Base-by-base conservation (phyloP, 2,888 invertebrate species). In the Tupiocoris notatus region DNA sequence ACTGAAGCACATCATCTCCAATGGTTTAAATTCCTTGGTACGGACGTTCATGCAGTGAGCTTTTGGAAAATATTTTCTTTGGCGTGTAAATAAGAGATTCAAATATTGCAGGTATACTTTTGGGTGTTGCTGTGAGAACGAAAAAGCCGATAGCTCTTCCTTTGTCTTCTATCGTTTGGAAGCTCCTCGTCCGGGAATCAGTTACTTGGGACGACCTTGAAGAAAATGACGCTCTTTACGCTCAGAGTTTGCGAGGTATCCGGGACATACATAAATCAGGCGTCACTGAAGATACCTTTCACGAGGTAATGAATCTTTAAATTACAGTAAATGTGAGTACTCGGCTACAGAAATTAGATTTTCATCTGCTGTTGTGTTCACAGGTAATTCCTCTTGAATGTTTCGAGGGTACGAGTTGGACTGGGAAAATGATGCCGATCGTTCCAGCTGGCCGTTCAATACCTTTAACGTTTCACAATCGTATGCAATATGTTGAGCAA, bases 81-180 rank as follows among this genome's bases (percentile, higher is more conserved):
- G n/a, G n/a, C 39, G 6, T 39, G 39, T 3, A 39, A 39, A 12
- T 59, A 59, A 59, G 2, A 7, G 61, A 17, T 59, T 59, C 22
- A 7, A 16, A 77, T 65, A 2, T 77, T 76, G 24, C 80, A 86
- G 87, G 88, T 16, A 88, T 89, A 73, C 82, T 89, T 71, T 87
- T 89, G 83, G 89, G 89, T 1, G 88, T 89, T 56, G 89, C 89
- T 0, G 86, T 89, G 54, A 84, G 90, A 68, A 89, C 89, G n/a
- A 88, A 88, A 82, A 89, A 89, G 82, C 89, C 90, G 0, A 83
- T 90, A 22, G 88, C 89, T 21, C 84, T 89, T 25, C 88, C 89
- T 25, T 83, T 90, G 62, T 89, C 89, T 0, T 88, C 89, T 0
- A 82, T 87, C 54, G 86, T 89, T 59, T 89, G 89, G 89, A 89